Conservation (phyloP, 2,888 invertebrate genomes). For the Andrena marginata region DNA sequence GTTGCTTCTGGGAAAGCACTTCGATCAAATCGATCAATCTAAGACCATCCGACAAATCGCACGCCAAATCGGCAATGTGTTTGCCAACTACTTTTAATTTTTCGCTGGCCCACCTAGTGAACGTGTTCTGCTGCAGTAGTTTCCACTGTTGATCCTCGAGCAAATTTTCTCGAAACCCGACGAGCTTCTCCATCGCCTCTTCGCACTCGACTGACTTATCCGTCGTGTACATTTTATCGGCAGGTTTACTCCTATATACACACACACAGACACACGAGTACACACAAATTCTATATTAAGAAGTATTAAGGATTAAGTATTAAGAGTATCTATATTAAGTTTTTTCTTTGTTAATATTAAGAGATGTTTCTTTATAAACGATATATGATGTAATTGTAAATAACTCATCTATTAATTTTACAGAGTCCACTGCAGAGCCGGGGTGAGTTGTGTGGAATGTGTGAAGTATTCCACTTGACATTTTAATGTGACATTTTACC, state of each 20-base stretch:
- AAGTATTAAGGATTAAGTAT: too few species aligned
- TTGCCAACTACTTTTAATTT: constrained; percentile 93
- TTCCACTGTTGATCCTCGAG: constrained; percentile 97
- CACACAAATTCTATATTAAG: too few species aligned
- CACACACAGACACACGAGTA: neutral
- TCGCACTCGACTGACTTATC: constrained; percentile 84
- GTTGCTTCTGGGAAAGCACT: constrained; percentile 92
- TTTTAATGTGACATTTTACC: too few species aligned
- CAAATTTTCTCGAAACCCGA: constrained; percentile 92
- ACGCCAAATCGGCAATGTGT: constrained; percentile 92
- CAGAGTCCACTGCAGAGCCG: too few species aligned
- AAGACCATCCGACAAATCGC: constrained; percentile 94
- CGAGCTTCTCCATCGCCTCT: constrained; percentile 87
- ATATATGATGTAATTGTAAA: too few species aligned
- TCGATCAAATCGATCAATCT: constrained; percentile 91
- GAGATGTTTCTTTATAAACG: too few species aligned
- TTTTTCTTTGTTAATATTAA: too few species aligned
- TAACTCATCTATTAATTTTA: too few species aligned
- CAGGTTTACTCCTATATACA: constrained; percentile 65
- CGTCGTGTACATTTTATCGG: constrained; percentile 84
- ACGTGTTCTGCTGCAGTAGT: constrained; percentile 96
- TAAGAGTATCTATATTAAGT: too few species aligned
- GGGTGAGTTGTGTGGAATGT: too few species aligned
- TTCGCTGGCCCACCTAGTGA: constrained; percentile 97
- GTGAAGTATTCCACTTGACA: too few species aligned